These are phyloP conservation scores for Callionymus lyra DNA, from an alignment of 2,113 vertebrate genomes.

Conservation along the genomic window DNA sequence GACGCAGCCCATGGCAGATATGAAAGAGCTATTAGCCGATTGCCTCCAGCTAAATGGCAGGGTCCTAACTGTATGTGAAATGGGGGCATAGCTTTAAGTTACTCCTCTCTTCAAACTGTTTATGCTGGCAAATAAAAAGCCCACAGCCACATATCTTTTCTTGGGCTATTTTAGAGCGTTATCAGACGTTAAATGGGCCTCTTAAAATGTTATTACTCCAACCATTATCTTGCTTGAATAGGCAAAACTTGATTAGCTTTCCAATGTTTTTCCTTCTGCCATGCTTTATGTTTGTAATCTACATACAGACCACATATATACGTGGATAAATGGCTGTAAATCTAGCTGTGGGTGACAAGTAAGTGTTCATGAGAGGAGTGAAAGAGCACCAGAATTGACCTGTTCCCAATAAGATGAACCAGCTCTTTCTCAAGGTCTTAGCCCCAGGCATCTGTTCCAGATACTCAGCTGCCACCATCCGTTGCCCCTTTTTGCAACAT, in stretches of 20 bases:
- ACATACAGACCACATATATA: too few relatives aligned
- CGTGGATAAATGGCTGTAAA: too few relatives aligned
- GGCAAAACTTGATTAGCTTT: conserved; percentile 25
- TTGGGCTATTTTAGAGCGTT: conserved; percentile 21
- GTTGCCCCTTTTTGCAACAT: conserved; percentile 41
- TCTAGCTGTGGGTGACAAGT: conserved; percentile 25
- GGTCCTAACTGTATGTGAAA: conserved; percentile 20
- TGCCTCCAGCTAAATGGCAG: conserved; percentile 22
- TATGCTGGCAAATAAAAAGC: conserved; percentile 27
- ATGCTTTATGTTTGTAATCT: not conserved
- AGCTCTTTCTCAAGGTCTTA: conserved; percentile 44
- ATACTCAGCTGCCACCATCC: conserved; percentile 38
- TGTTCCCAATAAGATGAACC: conserved; percentile 39
- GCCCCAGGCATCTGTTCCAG: conserved; percentile 53
- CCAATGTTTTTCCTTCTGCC: conserved; percentile 8
- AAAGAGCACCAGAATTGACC: conserved; percentile 61
- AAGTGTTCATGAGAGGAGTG: conserved; percentile 34
- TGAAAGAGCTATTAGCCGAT: conserved; percentile 34
- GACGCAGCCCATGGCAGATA: conserved; percentile 35
- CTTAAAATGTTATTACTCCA: conserved; percentile 35
- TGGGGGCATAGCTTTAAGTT: conserved; percentile 21
- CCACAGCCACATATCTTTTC: conserved; percentile 26
- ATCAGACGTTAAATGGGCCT: conserved; percentile 34
- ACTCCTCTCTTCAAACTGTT: conserved; percentile 28
- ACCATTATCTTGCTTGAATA: conserved; percentile 24